These are phyloP conservation scores for Naso thynnoides DNA, from an alignment of 2,797 vertebrate species.

Conservation along the genomic window DNA sequence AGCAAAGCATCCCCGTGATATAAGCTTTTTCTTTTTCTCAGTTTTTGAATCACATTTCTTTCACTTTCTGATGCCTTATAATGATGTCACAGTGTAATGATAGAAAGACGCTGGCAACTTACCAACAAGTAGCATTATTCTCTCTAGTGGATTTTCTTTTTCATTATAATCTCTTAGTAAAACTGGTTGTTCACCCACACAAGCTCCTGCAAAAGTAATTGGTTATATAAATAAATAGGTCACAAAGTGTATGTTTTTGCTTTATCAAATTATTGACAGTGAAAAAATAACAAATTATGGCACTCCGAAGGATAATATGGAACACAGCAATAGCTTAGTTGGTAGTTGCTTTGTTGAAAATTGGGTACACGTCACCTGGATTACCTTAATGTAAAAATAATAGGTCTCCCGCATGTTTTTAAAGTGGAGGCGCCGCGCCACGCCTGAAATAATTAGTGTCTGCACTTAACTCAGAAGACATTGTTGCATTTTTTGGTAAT, in stretches of 20 bases:
- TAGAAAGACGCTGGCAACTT: background rate
- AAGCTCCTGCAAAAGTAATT: background rate
- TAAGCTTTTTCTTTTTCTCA: constrained; percentile 2
- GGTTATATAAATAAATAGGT: background rate
- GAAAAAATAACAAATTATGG: background rate
- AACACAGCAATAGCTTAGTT: too few relatives aligned
- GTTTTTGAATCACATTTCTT: constrained; percentile 18
- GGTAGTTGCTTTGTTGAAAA: too few relatives aligned
- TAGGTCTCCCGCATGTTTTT: too few relatives aligned
- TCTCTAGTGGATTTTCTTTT: background rate
- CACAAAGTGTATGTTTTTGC: constrained; percentile 1
- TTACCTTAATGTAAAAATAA: too few relatives aligned
- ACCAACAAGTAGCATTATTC: background rate
- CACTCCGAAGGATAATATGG: background rate
- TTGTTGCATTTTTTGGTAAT: too few relatives aligned
- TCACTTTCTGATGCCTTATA: constrained; percentile 19
- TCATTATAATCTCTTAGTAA: background rate
- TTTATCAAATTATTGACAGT: background rate
- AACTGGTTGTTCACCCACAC: background rate
- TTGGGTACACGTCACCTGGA: too few relatives aligned
- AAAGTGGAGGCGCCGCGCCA: too few relatives aligned
- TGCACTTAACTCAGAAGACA: too few relatives aligned
- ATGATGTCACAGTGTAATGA: constrained; percentile 12
- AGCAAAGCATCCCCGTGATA: constrained; percentile 10
- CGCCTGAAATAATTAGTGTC: too few relatives aligned